phyloP scores from a whole-genome alignment of 2,113 vertebrate genomes.

The Anguilla rostrata region DNA sequence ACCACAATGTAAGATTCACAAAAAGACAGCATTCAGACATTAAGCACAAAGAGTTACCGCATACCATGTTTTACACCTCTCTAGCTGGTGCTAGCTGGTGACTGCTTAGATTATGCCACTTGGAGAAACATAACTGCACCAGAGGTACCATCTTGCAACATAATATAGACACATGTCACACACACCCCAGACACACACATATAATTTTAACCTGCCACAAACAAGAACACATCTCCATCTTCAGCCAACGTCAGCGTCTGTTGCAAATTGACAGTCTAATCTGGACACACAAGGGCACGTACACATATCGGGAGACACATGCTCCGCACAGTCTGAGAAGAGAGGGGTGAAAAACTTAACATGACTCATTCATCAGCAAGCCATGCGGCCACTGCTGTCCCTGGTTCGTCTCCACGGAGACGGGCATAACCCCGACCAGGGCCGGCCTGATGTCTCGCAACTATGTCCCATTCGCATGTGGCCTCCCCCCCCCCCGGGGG shows the following conservation, averaged over 20 bases:
- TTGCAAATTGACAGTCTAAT: background rate
- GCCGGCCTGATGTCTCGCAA: background rate
- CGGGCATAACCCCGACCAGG: background rate
- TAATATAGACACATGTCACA: too few species aligned
- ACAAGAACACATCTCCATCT: background rate
- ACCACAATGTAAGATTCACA: background rate
- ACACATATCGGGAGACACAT: background rate
- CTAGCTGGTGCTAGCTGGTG: too few species aligned
- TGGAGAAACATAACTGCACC: too few species aligned
- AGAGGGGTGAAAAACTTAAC: background rate
- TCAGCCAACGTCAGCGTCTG: background rate
- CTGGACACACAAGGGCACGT: background rate
- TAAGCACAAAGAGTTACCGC: background rate
- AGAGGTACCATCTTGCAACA: too few species aligned
- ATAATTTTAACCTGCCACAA: background rate
- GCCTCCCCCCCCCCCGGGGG: background rate
- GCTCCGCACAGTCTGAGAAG: background rate
- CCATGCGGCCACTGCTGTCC: background rate
- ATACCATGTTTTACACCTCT: background rate
- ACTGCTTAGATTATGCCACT: too few species aligned
- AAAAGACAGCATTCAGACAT: background rate
- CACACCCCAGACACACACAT: background rate
- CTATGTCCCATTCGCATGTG: background rate
- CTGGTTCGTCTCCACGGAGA: background rate
- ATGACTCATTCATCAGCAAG: too few species aligned